phyloP scores from a whole-genome alignment of 2,113 vertebrate species.

The Galbula dea region DNA sequence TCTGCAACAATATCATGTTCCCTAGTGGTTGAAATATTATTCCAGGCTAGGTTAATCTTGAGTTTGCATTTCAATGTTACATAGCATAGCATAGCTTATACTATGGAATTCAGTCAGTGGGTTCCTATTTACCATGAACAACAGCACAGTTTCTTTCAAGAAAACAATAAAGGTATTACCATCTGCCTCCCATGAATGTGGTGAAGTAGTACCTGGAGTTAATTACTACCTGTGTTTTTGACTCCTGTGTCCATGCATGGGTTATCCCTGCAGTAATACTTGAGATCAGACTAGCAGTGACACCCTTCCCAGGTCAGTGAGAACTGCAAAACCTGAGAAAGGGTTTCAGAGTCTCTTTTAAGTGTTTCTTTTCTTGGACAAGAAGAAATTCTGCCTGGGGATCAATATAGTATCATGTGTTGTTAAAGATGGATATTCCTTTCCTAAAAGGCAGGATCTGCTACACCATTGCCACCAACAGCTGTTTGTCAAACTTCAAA shows the following conservation, averaged over 20 bases:
- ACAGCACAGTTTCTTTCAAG: neutral
- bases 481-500: neutral
- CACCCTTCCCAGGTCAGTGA: neutral
- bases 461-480: neutral
- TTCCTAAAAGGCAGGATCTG: neutral
- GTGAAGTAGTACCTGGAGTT: neutral
- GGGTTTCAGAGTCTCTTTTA: neutral
- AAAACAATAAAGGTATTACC: neutral
- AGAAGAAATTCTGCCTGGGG: neutral
- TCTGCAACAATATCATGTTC: constrained; percentile 32
- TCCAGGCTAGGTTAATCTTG: neutral
- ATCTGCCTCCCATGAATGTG: neutral
- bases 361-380: neutral
- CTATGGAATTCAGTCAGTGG: neutral
- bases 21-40: neutral
- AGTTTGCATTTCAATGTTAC: neutral
- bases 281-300: neutral
- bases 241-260: neutral
- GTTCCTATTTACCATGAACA: neutral
- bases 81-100: neutral
- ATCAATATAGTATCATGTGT: neutral
- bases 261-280: neutral
- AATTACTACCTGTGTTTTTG: neutral
- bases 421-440: neutral
- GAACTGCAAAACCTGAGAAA: neutral